Conservation (phyloP, 1,140 invertebrate species). For the Cydia splendana region DNA sequence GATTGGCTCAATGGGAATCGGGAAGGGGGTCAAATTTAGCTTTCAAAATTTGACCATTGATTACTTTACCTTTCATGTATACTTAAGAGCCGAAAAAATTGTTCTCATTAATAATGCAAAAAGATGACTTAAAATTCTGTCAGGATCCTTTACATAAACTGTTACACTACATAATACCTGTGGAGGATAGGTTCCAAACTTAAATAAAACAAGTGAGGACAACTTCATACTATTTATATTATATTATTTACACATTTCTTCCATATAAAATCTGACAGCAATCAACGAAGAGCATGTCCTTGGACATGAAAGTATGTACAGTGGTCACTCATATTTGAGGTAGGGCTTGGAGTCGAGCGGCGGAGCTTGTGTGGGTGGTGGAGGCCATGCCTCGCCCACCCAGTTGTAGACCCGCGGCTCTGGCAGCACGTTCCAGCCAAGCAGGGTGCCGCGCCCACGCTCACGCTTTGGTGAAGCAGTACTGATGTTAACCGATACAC, state of each 20-base stretch:
- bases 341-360: constrained; percentile 65
- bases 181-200: neutral
- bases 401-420: constrained; percentile 61
- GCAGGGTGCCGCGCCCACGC: constrained; percentile 51
- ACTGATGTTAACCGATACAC: constrained; percentile 96
- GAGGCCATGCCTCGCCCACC: constrained; percentile 61
- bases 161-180: no score
- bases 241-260: constrained; percentile 71
- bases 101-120: no score
- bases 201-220: constrained; percentile 39
- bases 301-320: constrained; percentile 37
- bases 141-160: no score
- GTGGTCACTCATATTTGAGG: constrained; percentile 71
- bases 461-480: constrained; percentile 94
- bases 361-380: constrained; percentile 41
- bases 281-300: constrained; percentile 60
- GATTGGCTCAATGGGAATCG: no score
- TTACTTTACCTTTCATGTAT: no score
- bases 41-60: no score
- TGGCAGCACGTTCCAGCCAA: constrained; percentile 63
- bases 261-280: constrained; percentile 74
- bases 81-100: no score
- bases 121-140: no score
- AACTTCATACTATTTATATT: constrained; percentile 71
- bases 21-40: no score